Evolutionary conservation across 1,140 invertebrate species (phyloP).

Genomic region (Sipha flava): DNA sequence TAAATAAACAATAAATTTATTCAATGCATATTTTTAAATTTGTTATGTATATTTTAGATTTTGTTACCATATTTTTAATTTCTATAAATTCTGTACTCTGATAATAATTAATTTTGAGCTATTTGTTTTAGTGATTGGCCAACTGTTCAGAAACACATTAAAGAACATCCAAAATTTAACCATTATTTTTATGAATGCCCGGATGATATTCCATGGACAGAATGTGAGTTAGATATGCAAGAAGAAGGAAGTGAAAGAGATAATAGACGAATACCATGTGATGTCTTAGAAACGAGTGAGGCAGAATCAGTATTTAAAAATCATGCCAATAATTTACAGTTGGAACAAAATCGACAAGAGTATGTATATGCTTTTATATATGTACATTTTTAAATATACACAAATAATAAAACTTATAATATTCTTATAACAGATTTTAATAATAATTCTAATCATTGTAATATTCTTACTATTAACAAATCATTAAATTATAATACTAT

Average conservation of each 20-base stretch:
- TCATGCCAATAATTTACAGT: conserved; percentile 80
- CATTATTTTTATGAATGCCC: conserved; percentile 82
- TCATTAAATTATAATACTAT: too few species aligned
- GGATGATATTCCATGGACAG: conserved; percentile 69
- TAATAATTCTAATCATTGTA: too few species aligned
- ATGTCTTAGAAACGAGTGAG: conserved; percentile 80
- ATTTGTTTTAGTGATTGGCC: conserved; percentile 68
- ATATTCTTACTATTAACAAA: too few species aligned
- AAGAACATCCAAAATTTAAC: conserved; percentile 78
- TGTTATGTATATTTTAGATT: too few species aligned
- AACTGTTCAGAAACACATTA: conserved; percentile 70
- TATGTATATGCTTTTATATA: too few species aligned
- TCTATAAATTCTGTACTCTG: neutral
- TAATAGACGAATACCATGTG: conserved; percentile 74
- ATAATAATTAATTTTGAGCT: neutral
- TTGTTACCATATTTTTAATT: neutral
- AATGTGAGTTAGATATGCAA: conserved; percentile 60
- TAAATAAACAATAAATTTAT: too few species aligned
- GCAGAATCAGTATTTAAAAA: conserved; percentile 86
- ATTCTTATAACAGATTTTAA: too few species aligned
- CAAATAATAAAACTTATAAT: too few species aligned
- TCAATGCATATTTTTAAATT: too few species aligned
- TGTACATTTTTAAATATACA: too few species aligned
- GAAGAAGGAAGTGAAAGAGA: conserved; percentile 45
- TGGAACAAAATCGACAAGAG: conserved; percentile 82